Percentiles rank a stretch among this genome's conserved stretches.
phyloP scores from a whole-genome alignment of 2,888 invertebrate genomes.

The Ommatoiulus sabulosus region DNA sequence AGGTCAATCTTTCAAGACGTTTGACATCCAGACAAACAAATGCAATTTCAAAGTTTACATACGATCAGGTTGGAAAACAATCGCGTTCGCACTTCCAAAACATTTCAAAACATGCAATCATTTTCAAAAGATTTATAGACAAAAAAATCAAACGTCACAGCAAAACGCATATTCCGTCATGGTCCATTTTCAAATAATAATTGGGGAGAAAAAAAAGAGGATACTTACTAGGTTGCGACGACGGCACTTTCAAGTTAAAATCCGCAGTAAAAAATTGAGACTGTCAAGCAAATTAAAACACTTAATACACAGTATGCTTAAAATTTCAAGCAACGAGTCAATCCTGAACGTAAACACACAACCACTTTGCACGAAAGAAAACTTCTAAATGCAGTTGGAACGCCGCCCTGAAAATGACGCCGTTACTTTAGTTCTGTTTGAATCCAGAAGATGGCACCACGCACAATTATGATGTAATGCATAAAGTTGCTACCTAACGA shows the following conservation, averaged over 20 bases:
- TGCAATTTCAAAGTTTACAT: no score
- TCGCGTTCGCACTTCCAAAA: no score
- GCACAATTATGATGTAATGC: neutral
- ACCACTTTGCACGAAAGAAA: slow-evolving; percentile 16
- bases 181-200: no score
- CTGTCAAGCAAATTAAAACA: neutral
- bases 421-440: neutral
- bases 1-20: neutral
- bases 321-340: no score
- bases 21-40: no score
- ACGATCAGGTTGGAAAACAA: no score
- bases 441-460: neutral
- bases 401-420: neutral
- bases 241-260: neutral
- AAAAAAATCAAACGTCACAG: neutral
- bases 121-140: no score
- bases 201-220: neutral
- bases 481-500: no score
- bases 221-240: neutral
- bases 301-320: no score
- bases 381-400: neutral
- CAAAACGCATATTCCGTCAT: no score
- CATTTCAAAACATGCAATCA: no score
- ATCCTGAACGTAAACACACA: neutral
- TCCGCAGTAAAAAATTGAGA: neutral